Conservation (phyloP, 2,113 vertebrate species). For the Eptesicus fuscus region DNA sequence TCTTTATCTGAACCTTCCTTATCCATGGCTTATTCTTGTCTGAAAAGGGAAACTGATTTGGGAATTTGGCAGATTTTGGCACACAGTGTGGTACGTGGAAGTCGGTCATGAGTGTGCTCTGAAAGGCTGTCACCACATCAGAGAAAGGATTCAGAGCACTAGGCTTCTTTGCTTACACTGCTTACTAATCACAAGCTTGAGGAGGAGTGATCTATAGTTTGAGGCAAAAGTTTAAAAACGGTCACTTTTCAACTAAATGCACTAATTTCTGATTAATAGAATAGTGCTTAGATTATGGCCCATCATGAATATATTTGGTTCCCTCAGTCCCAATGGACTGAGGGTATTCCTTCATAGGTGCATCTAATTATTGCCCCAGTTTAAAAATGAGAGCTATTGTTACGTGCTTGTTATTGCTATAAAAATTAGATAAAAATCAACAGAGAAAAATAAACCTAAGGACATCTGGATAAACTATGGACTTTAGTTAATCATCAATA, state of each 20-base stretch:
- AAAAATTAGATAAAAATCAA: background rate
- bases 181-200: background rate
- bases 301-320: background rate
- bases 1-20: conserved; percentile 25
- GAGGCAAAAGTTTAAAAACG: conserved; percentile 13
- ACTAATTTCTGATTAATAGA: background rate
- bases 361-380: background rate
- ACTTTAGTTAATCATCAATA: background rate
- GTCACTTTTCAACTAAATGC: conserved; percentile 27
- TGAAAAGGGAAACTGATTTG: conserved; percentile 31
- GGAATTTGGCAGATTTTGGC: background rate
- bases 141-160: background rate
- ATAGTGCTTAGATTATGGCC: background rate
- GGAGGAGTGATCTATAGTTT: conserved; percentile 4
- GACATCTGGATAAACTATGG: background rate
- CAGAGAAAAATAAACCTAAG: background rate
- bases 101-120: background rate
- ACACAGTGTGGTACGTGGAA: background rate
- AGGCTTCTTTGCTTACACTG: background rate
- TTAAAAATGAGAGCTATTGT: background rate
- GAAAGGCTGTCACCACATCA: background rate
- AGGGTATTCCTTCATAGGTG: background rate
- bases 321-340: background rate
- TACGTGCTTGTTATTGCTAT: background rate
- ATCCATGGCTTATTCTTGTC: background rate